Evolutionary conservation across 1,140 invertebrate species (phyloP), one percentile per base, ranked within the genome.

Genomic region (Wasmannia auropunctata): DNA sequence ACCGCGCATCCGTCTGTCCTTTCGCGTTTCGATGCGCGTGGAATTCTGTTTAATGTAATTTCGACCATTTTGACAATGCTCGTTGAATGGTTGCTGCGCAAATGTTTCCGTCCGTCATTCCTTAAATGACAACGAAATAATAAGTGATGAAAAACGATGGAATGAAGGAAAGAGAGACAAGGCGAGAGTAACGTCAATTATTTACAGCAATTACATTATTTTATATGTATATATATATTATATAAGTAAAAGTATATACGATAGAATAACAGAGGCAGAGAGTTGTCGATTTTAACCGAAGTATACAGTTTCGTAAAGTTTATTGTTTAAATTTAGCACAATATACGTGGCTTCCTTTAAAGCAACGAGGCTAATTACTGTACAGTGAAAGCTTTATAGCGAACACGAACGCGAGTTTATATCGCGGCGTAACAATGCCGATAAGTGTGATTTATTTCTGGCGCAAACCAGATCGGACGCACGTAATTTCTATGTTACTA

Each of bases 61-160:
- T 92, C 90, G 92, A 93, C 91, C 92, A 93, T 93, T 88, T 85
- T 79, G 85, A 83, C 72, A 86, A 86, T 86, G 76, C 51, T 46
- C 22, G 70, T 62, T 58, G 58, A 25, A 62, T 63, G n/a, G 70
- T 28, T 14, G 25, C 65, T 40, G 22, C 25, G 34, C 34, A 58
- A 83, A 74, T 31, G 37, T 40, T 43, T 63, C n/a, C 22, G 34
- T n/a, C 19, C 25, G 56, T 62, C 74, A 80, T 80, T 40, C 76
- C 31, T 65, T 67, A 80, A 79, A 79, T 67, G 76, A 67, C 60
- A 79, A 34, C 22, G 37, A 46, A 67, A 67, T n/a, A 8, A 22
- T 40, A 40, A 37, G 19, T 25, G 1, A 19, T 65, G n/a, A 58
- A 83, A 75, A 46, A n/a, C 5, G 25, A 10, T n/a, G 7, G n/a